Evolutionary conservation across 1,140 invertebrate species (phyloP).

Genomic region (Drusus annulatus): DNA sequence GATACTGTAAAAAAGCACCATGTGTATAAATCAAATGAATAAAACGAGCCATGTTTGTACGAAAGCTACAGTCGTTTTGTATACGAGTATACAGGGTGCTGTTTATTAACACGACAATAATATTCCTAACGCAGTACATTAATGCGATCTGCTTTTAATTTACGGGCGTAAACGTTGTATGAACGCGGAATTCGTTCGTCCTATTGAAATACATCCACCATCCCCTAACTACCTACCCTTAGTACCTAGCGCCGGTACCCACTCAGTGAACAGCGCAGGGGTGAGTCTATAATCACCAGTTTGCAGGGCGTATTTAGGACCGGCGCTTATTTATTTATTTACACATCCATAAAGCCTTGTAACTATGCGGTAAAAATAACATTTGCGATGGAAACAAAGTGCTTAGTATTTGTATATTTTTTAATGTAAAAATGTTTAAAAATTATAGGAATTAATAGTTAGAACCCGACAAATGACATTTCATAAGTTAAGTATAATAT

Average conservation of each 20-base stretch:
- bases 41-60: background rate
- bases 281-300: too few species aligned
- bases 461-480: too few species aligned
- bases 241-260: too few species aligned
- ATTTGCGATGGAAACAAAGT: too few species aligned
- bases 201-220: constrained; percentile 32
- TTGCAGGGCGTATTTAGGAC: too few species aligned
- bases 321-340: too few species aligned
- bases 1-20: background rate
- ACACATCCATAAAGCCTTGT: too few species aligned
- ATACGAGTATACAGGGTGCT: constrained; percentile 19
- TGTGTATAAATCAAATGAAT: constrained; percentile 2
- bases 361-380: too few species aligned
- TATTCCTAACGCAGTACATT: constrained; percentile 35
- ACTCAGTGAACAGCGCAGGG: background rate
- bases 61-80: constrained; percentile 1
- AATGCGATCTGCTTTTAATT: constrained; percentile 30
- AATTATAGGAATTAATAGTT: too few species aligned
- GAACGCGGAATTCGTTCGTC: constrained; percentile 35
- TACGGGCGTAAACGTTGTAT: constrained; percentile 31
- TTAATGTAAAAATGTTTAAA: too few species aligned
- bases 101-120: constrained; percentile 39
- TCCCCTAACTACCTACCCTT: background rate
- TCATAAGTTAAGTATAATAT: too few species aligned
- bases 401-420: too few species aligned